Base-by-base conservation (phyloP, 2,888 invertebrate genomes). In the Rotaria socialis region DNA sequence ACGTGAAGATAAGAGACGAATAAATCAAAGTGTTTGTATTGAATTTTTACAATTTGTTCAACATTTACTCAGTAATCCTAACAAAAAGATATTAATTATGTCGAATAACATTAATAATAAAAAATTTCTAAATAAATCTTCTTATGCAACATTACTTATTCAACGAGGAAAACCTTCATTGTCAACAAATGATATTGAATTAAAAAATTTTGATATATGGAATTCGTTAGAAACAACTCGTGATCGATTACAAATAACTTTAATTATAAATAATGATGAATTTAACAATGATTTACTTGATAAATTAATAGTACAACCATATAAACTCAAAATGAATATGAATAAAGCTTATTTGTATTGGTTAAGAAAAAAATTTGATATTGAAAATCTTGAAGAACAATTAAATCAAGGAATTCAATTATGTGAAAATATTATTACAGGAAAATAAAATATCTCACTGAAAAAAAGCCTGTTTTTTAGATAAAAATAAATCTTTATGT, bases 11-110 rank as follows among this genome's bases (percentile, higher is more conserved):
- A 80, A 47, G 24, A 35, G 35, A 67, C 67, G 35, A 14, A n/a
- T 80, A 2, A 80, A 80, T n/a, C 19, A 80, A 80, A 80, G 80
- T 47, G 80, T 80, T 47, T 80, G 24, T 8, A 80, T 80, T 47
- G 80, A 80, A 80, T 80, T 47, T 47, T n/a, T 80, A 47, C 80
- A 80, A 80, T 80, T 80, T n/a, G 24, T 80, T 80, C 80, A 80
- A 80, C 80, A 80, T 80, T 80, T 80, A 80, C 22, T 80, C 11
- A 80, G 24, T n/a, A 80, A 80, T 80, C 47, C 67, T 5, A 27
- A 67, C 35, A 67, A 67, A 35, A 67, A 67, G 19, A 19, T 67
- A 8, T 35, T 67, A 35, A 19, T 67, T 19, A 35, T 67, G 67
- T 11, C 35, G 5, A 43, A 41, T 14, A 80, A 35, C 35, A 35